A percentile compares a stretch with the other conserved stretches of the same genome.
Evolutionary conservation across 2,797 vertebrate genomes (phyloP).

Genomic region (Cichlasoma orientale): DNA sequence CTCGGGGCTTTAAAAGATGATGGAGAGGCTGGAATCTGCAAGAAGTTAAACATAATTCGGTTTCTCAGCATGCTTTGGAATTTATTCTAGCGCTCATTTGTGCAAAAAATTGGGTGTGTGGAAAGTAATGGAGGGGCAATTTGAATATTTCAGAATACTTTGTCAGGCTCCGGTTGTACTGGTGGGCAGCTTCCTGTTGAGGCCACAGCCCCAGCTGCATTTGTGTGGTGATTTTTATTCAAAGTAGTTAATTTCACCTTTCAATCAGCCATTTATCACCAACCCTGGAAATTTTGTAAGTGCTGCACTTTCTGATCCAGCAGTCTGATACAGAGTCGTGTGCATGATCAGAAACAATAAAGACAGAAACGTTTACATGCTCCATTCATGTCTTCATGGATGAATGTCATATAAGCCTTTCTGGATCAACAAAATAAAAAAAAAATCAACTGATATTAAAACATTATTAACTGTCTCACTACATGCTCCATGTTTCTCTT

Average conservation of each 20-base stretch:
- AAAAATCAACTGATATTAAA: background rate
- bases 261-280: background rate
- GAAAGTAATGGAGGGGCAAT: slow-evolving; percentile 2
- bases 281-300: background rate
- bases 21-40: background rate
- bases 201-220: background rate
- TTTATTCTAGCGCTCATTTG: background rate
- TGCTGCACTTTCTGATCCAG: background rate
- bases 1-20: background rate
- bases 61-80: slow-evolving; percentile 16
- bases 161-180: background rate
- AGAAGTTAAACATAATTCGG: background rate
- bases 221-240: background rate
- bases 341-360: background rate
- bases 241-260: background rate
- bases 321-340: background rate
- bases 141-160: background rate
- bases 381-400: background rate
- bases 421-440: background rate
- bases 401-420: background rate
- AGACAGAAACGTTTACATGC: background rate
- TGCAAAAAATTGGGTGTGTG: background rate
- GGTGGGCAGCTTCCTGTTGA: slow-evolving; percentile 5
- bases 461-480: background rate
- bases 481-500: background rate